Base-by-base conservation (phyloP, 2,888 invertebrate genomes). In the Tiliacea citrago region DNA sequence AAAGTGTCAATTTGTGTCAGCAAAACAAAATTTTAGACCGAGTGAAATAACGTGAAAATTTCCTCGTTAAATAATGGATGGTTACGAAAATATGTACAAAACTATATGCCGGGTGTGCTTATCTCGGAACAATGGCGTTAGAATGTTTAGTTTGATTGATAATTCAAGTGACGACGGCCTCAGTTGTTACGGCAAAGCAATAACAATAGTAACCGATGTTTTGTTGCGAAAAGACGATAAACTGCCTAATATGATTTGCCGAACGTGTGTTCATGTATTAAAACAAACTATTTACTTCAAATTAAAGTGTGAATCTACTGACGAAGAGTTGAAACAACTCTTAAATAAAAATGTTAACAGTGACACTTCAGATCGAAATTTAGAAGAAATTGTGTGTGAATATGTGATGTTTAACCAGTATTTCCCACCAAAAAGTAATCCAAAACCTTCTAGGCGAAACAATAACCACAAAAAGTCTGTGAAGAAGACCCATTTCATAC, bases 41-140 rank as follows among this genome's bases (percentile, higher is more conserved):
- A 53, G 16, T n/a, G 13, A 55, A 35, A 12, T 42, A 45, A 4
- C 2, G 21, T 29, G 7, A 53, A 82, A 71, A 13, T 65, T 29
- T 12, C 35, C n/a, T 62, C 51, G 18, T 9, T 73, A 71, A 55
- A 85, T 55, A 62, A 93, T 93, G 93, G 89, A 91, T 81, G 82
- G 74, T 57, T 92, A 91, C 68, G 86, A 92, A 58, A 89, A 92
- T 76, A 88, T 91, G 5, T 95, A 89, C 67, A 90, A 92, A 79
- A 90, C 87, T 47, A 91, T 95, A 66, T 96, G 96, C 79, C 91
- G 96, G 24, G 74, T 95, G 65, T 96, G 96, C 88, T 90, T 96
- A 81, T 88, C 89, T 62, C 88, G 87, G 58, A 87, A 80, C 47
- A 90, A 88, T 49, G 77, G 55, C 45, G 88, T 92, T 68, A 91